phyloP scores from a whole-genome alignment of 2,888 invertebrate species.

The Griposia aprilina region DNA sequence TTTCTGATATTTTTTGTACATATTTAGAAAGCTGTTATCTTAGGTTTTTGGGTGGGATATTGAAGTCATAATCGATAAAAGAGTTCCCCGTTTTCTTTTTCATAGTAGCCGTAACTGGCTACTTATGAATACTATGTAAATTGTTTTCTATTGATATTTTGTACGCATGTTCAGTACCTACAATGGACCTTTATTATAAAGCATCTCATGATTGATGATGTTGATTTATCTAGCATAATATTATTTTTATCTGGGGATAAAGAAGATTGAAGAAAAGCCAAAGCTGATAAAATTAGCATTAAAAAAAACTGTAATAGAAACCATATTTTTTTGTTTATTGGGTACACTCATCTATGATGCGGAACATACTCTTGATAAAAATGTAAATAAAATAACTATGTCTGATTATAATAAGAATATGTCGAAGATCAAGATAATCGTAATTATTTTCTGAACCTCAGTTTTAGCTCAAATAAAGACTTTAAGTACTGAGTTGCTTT shows the following conservation, averaged over 20 bases:
- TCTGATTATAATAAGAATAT: neutral
- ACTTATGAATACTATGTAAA: neutral
- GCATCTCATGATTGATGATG: too few relatives aligned
- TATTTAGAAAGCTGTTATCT: slow-evolving; percentile 22
- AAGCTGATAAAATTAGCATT: neutral
- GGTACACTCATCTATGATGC: neutral
- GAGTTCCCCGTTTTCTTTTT: neutral
- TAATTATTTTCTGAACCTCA: slow-evolving; percentile 5
- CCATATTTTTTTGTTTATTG: neutral
- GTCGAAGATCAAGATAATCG: neutral
- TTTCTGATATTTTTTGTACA: slow-evolving; percentile 46
- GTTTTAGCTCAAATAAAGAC: slow-evolving; percentile 48
- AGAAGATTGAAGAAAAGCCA: too few relatives aligned
- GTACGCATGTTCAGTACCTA: too few relatives aligned
- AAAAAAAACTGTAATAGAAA: neutral
- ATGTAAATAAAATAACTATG: neutral
- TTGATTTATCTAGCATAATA: too few relatives aligned
- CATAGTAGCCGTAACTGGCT: neutral
- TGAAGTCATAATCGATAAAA: neutral
- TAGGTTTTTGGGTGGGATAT: neutral
- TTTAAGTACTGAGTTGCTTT: neutral
- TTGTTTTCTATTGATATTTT: neutral
- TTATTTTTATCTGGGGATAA: too few relatives aligned
- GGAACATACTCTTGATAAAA: neutral
- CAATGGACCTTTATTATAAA: too few relatives aligned